Base-by-base conservation (phyloP, 2,888 invertebrate genomes). In the Volucella bombylans region DNA sequence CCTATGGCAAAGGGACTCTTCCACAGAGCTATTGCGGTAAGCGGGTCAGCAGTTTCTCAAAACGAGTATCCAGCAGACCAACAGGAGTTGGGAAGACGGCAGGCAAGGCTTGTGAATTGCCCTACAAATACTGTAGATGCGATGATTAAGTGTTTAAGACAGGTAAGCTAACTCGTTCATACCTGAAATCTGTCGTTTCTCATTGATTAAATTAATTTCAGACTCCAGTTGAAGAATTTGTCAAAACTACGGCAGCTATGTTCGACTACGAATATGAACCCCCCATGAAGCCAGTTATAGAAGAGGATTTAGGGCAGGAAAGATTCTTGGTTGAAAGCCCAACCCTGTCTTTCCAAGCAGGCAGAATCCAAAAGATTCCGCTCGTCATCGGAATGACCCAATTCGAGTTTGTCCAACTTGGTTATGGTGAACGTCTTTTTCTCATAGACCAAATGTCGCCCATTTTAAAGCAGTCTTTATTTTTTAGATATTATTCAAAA, bases 1-100 rank as follows among this genome's bases (percentile, higher is more conserved):
- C 94, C 95, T 0, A 94, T 95, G 93, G 93, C 94, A 0, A 92
- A 92, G 90, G 94, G 94, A 54, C 90, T 96, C 0, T 96, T 96
- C 90, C 95, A 96, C 88, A 93, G 93, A 65, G 95, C 92, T 0
- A 94, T 95, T 38, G 93, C 94, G 1, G 94, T 95, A 93, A 95
- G 95, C 87, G 95, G 94, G 0, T 93, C 95, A 0, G 92, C 93
- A 0, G 90, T 93, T 1, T 92, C 92, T 1, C 93, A 93, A 39
- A 91, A 91, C 87, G 91, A 93, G 0, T 91, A 94, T 3, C 92
- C 92, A 0, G 86, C 89, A 0, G 89, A 94, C 72, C 94, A 94
- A 87, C 88, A 93, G 10, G 89, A 92, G 31, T 87, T 95, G 59
- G 95, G 95, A 0, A 91, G 93, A 74, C 94, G 93, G 76, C 94